phyloP scores from a whole-genome alignment of 2,797 vertebrate species.

The Amazona ochrocephala region DNA sequence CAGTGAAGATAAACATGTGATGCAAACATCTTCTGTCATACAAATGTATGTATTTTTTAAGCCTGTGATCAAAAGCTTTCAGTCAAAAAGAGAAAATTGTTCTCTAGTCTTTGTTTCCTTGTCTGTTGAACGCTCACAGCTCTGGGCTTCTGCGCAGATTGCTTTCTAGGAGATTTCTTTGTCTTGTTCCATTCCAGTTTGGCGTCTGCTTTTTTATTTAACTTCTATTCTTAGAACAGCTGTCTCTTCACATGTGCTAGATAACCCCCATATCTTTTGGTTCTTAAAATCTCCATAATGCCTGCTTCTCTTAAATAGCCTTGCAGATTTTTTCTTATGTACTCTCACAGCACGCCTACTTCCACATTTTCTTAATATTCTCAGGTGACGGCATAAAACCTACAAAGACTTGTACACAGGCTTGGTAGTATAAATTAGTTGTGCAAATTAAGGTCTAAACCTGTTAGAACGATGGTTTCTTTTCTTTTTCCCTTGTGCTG shows the following conservation, averaged over 20 bases:
- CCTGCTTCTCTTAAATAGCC: not conserved
- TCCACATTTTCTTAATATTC: not conserved
- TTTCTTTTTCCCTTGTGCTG: not conserved
- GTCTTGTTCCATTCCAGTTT: not conserved
- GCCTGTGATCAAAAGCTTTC: not conserved
- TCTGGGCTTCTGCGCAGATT: not conserved
- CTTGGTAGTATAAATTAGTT: not conserved
- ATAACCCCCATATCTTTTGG: not conserved
- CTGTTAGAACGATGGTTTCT: not conserved
- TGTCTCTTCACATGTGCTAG: not conserved
- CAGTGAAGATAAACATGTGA: not conserved
- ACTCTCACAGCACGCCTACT: not conserved
- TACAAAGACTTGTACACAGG: not conserved
- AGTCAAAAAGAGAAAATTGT: not conserved
- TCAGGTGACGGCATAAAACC: not conserved
- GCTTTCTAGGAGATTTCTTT: slow-evolving; percentile 1
- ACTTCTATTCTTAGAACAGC: not conserved
- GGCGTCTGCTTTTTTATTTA: not conserved
- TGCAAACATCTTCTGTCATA: not conserved
- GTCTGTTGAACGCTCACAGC: not conserved
- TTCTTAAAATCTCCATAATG: slow-evolving; percentile 6
- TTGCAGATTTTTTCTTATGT: not conserved
- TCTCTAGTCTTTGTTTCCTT: not conserved
- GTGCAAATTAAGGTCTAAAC: not conserved
- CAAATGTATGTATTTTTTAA: not conserved